Evolutionary conservation across 2,113 vertebrate species (phyloP), one percentile per base, ranked within the genome.

Genomic region (Sialia sialis): DNA sequence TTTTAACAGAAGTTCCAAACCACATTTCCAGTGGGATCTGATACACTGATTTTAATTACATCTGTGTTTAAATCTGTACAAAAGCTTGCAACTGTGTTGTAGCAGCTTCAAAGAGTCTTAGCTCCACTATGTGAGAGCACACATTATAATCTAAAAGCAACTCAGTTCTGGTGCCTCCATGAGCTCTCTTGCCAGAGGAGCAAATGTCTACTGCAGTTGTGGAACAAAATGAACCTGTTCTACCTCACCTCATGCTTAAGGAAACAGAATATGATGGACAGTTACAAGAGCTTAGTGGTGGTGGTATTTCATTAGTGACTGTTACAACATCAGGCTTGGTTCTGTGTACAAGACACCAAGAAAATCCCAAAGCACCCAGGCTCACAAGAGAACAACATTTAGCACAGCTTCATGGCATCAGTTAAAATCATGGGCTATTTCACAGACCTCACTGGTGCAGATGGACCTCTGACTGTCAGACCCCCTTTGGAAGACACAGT

Each of bases 371-470:
- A 17, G 18, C 30, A 51, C 14, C 4, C 68, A 80, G 36, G 44
- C 20, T 63, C 39, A 46, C 16, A 43, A 17, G 34, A n/a, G 39
- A 75, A 19, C 3, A 2, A 27, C 21, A 34, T 72, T 72, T 46
- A n/a, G n/a, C 30, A 73, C 30, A 56, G 1, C 17, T 13, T 30
- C n/a, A 39, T 2, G 27, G 36, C 30, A n/a, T 5, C 38, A 59
- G 34, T n/a, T 63, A 30, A 78, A 86, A 34, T 36, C 56, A 10
- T 1, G 20, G 16, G 27, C 17, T 66, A 0, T 14, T 54, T 62
- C 39, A 54, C 0, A 11, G 43, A 5, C 19, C 10, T 14, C 1
- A 0, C 43, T 43, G 19, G 23, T 41, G 22, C 13, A 84, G 51
- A 16, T 13, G 26, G 15, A 19, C 32, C 17, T 10, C 43, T 63